Percentiles rank a stretch among this genome's conserved stretches.
These are phyloP conservation scores for Rhagoletis zephyria DNA, from an alignment of 1,140 invertebrate genomes.

Conservation along the genomic window DNA sequence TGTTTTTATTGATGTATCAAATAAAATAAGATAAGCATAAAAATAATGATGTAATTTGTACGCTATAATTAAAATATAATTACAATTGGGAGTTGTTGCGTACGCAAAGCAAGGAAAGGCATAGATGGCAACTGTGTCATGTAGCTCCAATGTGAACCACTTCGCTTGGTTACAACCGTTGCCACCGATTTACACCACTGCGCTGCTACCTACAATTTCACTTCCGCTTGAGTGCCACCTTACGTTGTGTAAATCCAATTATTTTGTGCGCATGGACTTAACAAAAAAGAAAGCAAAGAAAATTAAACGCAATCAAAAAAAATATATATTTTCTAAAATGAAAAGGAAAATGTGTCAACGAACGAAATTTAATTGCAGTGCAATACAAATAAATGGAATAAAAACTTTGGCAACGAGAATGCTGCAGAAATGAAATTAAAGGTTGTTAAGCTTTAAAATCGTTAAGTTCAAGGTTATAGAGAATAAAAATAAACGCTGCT, in stretches of 20 bases:
- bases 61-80: slow-evolving; percentile 46
- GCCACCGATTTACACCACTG: not conserved
- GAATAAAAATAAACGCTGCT: too few relatives aligned
- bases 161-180: not conserved
- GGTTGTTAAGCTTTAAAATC: not conserved
- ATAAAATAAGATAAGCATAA: slow-evolving; percentile 25
- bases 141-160: not conserved
- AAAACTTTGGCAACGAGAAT: not conserved
- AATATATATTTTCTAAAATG: not conserved
- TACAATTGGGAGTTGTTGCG: slow-evolving; percentile 48
- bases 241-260: slow-evolving; percentile 37
- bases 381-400: not conserved
- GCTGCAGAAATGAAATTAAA: not conserved
- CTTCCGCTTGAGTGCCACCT: slow-evolving; percentile 20
- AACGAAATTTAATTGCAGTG: slow-evolving; percentile 28
- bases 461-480: not conserved
- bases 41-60: slow-evolving; percentile 48
- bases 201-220: slow-evolving; percentile 16
- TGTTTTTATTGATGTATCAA: slow-evolving; percentile 28
- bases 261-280: slow-evolving; percentile 17
- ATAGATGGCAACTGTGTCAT: slow-evolving; percentile 31
- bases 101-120: not conserved
- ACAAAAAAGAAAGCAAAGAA: not conserved
- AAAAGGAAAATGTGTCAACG: not conserved
- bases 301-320: not conserved